Conservation (phyloP, 2,113 vertebrate genomes). For the Butorides virescens region DNA sequence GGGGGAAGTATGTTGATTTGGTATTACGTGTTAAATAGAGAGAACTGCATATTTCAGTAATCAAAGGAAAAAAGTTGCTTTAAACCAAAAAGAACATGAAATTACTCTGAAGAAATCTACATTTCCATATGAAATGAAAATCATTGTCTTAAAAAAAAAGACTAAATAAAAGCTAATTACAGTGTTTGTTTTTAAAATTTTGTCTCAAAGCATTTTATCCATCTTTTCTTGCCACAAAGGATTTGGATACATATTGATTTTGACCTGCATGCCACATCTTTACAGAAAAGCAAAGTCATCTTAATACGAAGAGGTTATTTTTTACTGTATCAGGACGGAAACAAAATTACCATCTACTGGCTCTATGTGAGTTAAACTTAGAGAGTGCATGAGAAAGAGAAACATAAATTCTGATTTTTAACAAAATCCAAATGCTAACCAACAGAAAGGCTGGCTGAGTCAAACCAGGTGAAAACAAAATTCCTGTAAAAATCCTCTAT, state of each 20-base stretch:
- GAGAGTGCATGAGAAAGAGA: background rate
- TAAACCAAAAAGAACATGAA: conserved; percentile 65
- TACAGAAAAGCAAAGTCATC: conserved; percentile 67
- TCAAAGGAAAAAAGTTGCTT: conserved; percentile 69
- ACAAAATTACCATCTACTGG: conserved; percentile 49
- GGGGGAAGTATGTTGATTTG: conserved; percentile 63
- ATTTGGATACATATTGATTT: conserved; percentile 59
- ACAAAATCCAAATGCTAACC: conserved; percentile 13
- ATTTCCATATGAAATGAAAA: conserved; percentile 69
- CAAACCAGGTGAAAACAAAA: conserved; percentile 44
- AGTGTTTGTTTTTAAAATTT: conserved; percentile 69
- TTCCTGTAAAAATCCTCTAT: conserved; percentile 16
- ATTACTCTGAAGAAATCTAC: conserved; percentile 63
- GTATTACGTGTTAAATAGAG: conserved; percentile 59
- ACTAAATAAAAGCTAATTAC: conserved; percentile 66
- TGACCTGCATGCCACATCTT: conserved; percentile 52
- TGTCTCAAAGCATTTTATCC: conserved; percentile 54
- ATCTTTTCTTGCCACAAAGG: conserved; percentile 56
- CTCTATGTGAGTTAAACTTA: conserved; percentile 50
- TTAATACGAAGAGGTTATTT: conserved; percentile 64
- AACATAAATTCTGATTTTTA: conserved; percentile 44
- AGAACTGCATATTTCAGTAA: conserved; percentile 65
- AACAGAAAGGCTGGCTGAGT: background rate
- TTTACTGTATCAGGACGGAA: conserved; percentile 57
- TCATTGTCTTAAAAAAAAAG: conserved; percentile 70